phyloP scores from a whole-genome alignment of 2,113 vertebrate genomes.

The Siphamia tubifer region DNA sequence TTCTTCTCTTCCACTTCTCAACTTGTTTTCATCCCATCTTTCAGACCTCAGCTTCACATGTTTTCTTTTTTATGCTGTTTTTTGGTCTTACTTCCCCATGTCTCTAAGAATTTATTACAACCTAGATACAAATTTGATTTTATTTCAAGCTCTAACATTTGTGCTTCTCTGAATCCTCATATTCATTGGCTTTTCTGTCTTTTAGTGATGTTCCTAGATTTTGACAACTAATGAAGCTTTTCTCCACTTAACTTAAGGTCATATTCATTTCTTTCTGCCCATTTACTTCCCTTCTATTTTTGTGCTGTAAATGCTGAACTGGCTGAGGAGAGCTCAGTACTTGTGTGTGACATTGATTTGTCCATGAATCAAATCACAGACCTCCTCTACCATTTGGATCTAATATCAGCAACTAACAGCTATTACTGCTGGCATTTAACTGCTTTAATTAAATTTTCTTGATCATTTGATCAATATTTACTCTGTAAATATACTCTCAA shows the following conservation, averaged over 20 bases:
- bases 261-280: not conserved
- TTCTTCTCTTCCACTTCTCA: constrained; percentile 21
- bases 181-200: no score
- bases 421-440: constrained; percentile 46
- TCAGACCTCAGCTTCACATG: not conserved
- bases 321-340: not conserved
- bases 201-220: no score
- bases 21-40: constrained; percentile 2
- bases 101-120: no score
- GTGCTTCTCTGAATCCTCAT: no score
- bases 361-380: constrained; percentile 32
- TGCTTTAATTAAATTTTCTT: constrained; percentile 53
- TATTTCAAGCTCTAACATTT: no score
- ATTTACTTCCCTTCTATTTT: not conserved
- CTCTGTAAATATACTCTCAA: constrained; percentile 45
- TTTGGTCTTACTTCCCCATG: no score
- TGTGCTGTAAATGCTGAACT: not conserved
- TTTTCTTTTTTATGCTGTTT: no score
- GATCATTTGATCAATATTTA: constrained; percentile 54
- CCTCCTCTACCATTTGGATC: constrained; percentile 3
- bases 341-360: constrained; percentile 32
- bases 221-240: no score
- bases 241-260: no score
- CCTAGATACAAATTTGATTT: no score
- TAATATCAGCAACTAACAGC: constrained; percentile 29